Conservation (phyloP, 2,888 invertebrate genomes). For the Lithodes maja region DNA sequence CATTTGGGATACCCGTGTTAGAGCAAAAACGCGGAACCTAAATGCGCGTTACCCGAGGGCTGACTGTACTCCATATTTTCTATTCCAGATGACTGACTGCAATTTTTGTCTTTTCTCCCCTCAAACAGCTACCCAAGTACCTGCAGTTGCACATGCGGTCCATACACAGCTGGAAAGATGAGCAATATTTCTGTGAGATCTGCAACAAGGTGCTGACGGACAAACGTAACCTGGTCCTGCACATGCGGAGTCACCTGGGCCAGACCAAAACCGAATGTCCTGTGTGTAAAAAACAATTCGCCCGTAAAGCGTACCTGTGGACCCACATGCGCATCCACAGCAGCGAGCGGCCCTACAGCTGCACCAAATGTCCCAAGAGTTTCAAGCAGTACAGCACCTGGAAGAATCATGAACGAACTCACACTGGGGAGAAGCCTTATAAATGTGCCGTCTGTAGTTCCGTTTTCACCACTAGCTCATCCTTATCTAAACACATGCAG, state of each 20-base stretch:
- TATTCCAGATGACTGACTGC: too few species aligned
- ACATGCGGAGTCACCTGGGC: conserved; percentile 57
- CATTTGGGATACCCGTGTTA: too few species aligned
- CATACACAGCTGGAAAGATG: conserved; percentile 33
- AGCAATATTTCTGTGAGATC: conserved; percentile 52
- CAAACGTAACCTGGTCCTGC: conserved; percentile 50
- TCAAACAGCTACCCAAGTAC: conserved; percentile 45
- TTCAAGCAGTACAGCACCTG: conserved; percentile 59
- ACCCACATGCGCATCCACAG: conserved; percentile 56
- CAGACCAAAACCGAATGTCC: conserved; percentile 44
- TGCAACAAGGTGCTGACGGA: conserved; percentile 53
- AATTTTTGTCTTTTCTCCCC: background rate
- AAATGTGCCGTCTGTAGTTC: conserved; percentile 39
- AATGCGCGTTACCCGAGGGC: too few species aligned
- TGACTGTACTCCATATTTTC: too few species aligned
- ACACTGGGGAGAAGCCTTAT: conserved; percentile 59
- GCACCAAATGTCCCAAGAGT: conserved; percentile 47
- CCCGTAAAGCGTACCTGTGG: conserved; percentile 57
- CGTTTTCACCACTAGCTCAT: conserved; percentile 46
- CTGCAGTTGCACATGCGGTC: conserved; percentile 47
- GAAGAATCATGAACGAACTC: conserved; percentile 58
- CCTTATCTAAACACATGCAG: conserved; percentile 48
- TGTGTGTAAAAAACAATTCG: conserved; percentile 51
- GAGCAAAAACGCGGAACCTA: too few species aligned
- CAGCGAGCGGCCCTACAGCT: conserved; percentile 49